These are phyloP conservation scores for Numenius arquata DNA, from an alignment of 2,113 vertebrate genomes.

Conservation along the genomic window DNA sequence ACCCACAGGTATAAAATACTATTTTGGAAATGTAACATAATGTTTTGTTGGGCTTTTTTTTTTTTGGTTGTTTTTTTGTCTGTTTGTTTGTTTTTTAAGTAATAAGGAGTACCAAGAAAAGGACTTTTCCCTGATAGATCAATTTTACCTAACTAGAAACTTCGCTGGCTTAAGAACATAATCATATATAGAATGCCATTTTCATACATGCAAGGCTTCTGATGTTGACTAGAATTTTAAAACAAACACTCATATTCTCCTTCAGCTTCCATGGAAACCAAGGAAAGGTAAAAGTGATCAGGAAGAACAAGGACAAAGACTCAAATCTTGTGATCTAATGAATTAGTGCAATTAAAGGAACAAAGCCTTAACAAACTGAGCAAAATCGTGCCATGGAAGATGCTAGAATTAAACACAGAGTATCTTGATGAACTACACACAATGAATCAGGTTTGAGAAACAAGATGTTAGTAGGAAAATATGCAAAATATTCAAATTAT, in stretches of 20 bases:
- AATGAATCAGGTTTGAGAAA: not conserved
- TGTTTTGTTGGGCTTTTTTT: not conserved
- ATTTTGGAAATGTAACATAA: not conserved
- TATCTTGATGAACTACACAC: not conserved
- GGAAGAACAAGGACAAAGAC: not conserved
- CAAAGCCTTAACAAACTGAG: not conserved
- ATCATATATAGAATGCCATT: not conserved
- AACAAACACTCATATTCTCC: not conserved
- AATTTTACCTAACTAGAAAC: not conserved
- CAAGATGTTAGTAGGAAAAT: not conserved
- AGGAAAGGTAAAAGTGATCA: not conserved
- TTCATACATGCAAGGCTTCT: not conserved
- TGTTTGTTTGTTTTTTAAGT: not conserved
- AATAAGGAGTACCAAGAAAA: not conserved
- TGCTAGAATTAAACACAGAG: not conserved
- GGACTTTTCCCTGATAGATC: not conserved
- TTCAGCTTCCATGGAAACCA: not conserved
- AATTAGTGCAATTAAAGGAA: not conserved
- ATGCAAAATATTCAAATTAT: not conserved
- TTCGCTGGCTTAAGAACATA: not conserved
- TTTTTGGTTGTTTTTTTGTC: not conserved
- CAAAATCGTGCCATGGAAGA: not conserved
- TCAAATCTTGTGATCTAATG: not conserved
- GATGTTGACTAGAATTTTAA: not conserved
- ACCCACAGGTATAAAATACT: not conserved